A percentile compares a stretch with the other conserved stretches of the same genome.
Evolutionary conservation across 2,888 invertebrate species (phyloP).

Genomic region (Drosophila colorata): DNA sequence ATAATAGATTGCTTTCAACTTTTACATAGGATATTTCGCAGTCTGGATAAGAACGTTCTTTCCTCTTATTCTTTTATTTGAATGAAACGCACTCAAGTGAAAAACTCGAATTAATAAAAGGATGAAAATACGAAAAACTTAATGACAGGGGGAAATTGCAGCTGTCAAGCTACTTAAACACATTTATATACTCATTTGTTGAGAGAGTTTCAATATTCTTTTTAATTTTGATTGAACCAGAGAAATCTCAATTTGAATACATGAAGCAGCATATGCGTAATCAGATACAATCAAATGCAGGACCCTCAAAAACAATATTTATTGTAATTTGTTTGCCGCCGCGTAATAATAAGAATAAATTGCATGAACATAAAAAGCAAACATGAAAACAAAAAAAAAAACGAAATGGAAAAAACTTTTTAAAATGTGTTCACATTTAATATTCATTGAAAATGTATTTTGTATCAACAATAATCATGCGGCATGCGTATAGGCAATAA

Average conservation of each 20-base stretch:
- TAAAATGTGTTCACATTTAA: constrained; percentile 61
- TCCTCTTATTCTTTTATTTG: background rate
- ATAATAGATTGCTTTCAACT: background rate
- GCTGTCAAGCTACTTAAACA: background rate
- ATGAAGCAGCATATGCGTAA: constrained; percentile 9
- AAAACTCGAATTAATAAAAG: constrained; percentile 12
- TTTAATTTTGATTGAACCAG: constrained; percentile 30
- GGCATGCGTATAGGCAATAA: constrained; percentile 35
- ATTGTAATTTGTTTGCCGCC: constrained; percentile 61
- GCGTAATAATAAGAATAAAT: constrained; percentile 39
- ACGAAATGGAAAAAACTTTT: constrained; percentile 6
- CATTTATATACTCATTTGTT: constrained; percentile 2
- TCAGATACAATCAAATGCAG: constrained; percentile 32
- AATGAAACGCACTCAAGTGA: background rate
- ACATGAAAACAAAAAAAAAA: background rate
- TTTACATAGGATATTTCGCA: background rate
- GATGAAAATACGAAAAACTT: background rate
- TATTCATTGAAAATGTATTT: constrained; percentile 70
- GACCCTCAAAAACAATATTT: constrained; percentile 63
- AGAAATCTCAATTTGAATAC: constrained; percentile 31
- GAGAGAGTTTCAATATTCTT: constrained; percentile 10
- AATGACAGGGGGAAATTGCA: constrained; percentile 7
- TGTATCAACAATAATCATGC: constrained; percentile 64
- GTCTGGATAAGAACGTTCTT: background rate
- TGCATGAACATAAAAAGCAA: constrained; percentile 25